Base-by-base conservation (phyloP, 1,140 invertebrate species). In the Gryllus bimaculatus region DNA sequence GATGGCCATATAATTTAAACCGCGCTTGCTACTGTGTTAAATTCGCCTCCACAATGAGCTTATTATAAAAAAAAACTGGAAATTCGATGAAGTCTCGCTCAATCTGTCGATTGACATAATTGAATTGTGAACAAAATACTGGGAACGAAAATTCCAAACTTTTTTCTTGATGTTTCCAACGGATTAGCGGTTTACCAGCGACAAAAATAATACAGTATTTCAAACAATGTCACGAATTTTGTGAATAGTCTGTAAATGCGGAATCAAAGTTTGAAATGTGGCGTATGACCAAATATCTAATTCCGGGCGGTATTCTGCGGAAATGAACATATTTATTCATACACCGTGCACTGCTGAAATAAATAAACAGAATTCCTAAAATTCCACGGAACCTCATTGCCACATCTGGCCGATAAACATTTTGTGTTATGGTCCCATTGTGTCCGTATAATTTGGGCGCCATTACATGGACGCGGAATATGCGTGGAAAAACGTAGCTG, bases 311-410 rank as follows among this genome's bases (percentile, higher is more conserved):
- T 66, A 66, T 66, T 66, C 54, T 18, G 54, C 10, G 54, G 54
- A 66, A 66, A 66, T 66, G 54, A 66, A 66, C 18, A 66, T 66
- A 66, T 66, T 66, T 66, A 66, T 66, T 66, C 54, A 66, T 66
- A 66, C 54, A 66, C 54, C 54, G 18, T 18, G 10, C 10, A 13
- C 54, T 18, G 54, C 18, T 66, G 54, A 66, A 66, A 66, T 66
- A 66, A 66, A 66, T 66, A 66, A 10, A 66, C 54, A 10, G 54
- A 66, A 18, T 66, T 66, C 54, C 54, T 66, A 66, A 66, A 10
- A 66, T 66, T 66, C 54, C 54, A 66, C 54, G 18, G 54, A 10
- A 10, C 54, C 26, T 39, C 26, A 39, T 39, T 39, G 26, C 54
- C 54, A 13, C 54, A 66, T 66, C 10, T 66, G 54, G 54, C 54